A percentile compares a stretch with the other conserved stretches of the same genome.
Conservation (phyloP, 2,888 invertebrate genomes). For the Rhyacophila evoluta region DNA sequence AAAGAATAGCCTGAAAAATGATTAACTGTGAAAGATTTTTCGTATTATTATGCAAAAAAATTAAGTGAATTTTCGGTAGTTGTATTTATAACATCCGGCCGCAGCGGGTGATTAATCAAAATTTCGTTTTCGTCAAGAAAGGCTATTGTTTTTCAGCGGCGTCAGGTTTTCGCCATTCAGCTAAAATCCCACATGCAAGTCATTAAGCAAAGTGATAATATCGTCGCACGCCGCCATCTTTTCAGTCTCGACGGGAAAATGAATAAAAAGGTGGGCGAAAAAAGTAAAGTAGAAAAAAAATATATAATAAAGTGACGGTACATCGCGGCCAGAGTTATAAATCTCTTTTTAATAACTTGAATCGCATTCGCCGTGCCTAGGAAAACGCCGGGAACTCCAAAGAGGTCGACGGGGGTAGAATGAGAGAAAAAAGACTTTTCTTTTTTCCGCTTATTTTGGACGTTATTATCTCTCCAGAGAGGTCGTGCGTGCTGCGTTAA, state of each 20-base stretch:
- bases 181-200: constrained; percentile 46
- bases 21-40: background rate
- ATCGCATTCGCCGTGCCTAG: constrained; percentile 36
- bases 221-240: background rate
- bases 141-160: background rate
- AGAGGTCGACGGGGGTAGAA: background rate
- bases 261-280: constrained; percentile 38
- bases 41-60: background rate
- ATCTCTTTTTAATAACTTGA: constrained; percentile 55
- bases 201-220: constrained; percentile 53
- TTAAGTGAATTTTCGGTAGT: background rate
- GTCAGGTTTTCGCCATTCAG: constrained; percentile 26
- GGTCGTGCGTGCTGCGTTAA: background rate
- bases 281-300: background rate
- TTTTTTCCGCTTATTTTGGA: background rate
- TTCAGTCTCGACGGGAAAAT: constrained; percentile 8
- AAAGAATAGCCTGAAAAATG: background rate
- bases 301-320: constrained; percentile 6
- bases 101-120: constrained; percentile 1
- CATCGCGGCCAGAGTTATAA: constrained; percentile 44
- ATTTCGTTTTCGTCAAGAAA: background rate
- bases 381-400: background rate
- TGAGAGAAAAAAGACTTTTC: background rate
- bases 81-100: background rate
- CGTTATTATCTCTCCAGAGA: constrained; percentile 6